Evolutionary conservation across 2,888 invertebrate genomes (phyloP).

Genomic region (Noctuana brunneofusca): DNA sequence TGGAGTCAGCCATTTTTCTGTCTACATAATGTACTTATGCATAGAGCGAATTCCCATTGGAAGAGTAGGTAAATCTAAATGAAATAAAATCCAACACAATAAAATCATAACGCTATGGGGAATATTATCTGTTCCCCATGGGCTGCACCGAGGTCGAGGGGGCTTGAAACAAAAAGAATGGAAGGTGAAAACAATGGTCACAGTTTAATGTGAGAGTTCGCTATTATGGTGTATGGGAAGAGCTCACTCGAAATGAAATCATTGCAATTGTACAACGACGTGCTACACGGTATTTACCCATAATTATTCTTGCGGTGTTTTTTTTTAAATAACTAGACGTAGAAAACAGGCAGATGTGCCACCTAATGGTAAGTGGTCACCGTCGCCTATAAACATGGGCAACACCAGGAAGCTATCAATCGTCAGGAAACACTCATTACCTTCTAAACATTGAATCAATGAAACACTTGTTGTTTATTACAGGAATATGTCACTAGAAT

Average conservation of each 20-base stretch:
- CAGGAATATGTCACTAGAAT: not conserved
- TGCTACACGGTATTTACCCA: conserved; percentile 17
- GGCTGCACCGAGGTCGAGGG: conserved; percentile 53
- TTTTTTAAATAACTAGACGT: not conserved
- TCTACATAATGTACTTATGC: no score
- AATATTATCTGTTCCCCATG: conserved; percentile 57
- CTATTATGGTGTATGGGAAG: conserved; percentile 71
- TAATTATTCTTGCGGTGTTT: conserved; percentile 1
- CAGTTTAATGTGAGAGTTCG: conserved; percentile 71
- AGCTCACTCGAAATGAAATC: conserved; percentile 56
- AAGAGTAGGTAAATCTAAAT: conserved; percentile 23
- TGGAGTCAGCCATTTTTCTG: no score
- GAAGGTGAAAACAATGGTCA: conserved; percentile 68
- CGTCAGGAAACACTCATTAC: no score
- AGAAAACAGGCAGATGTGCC: no score
- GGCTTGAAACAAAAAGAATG: conserved; percentile 73
- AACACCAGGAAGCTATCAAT: no score
- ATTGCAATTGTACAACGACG: conserved; percentile 49
- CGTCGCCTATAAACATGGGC: no score
- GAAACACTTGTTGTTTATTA: no score
- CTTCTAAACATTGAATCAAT: no score
- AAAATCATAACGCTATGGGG: conserved; percentile 36
- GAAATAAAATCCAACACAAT: conserved; percentile 30
- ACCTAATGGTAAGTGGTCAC: no score
- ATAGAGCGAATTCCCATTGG: conserved; percentile 4